Percentiles rank a stretch among this genome's conserved stretches.
Conservation (phyloP, 2,113 vertebrate species). For the Myxocyprinus asiaticus region DNA sequence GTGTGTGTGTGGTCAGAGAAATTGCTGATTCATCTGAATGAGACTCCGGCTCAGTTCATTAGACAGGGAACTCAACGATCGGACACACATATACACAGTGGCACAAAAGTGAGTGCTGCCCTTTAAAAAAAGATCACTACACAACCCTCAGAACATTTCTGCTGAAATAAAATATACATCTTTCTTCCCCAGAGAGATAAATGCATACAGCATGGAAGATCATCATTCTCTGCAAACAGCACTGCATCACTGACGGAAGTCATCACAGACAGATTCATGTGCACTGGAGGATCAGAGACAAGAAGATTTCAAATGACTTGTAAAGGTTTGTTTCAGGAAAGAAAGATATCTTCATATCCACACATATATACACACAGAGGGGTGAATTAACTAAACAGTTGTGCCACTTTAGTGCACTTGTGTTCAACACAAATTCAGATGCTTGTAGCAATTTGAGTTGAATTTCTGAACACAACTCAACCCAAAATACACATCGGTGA, state of each 20-base stretch:
- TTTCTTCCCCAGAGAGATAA: constrained; percentile 58
- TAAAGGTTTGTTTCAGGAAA: constrained; percentile 71
- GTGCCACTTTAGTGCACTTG: too few relatives aligned
- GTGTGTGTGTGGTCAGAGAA: constrained; percentile 57
- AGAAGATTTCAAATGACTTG: constrained; percentile 71
- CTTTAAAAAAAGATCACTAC: too few relatives aligned
- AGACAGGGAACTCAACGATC: constrained; percentile 30
- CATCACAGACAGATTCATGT: constrained; percentile 80
- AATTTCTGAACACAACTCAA: too few relatives aligned
- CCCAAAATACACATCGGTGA: too few relatives aligned
- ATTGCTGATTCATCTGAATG: constrained; percentile 50
- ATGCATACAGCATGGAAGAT: constrained; percentile 65
- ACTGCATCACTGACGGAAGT: constrained; percentile 69
- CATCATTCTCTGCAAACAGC: constrained; percentile 29
- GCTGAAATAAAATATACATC: neutral
- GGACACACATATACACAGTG: constrained; percentile 41
- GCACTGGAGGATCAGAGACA: constrained; percentile 73
- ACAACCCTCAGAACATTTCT: neutral
- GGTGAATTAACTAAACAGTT: too few relatives aligned
- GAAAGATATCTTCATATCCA: neutral
- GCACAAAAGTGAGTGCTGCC: constrained; percentile 33
- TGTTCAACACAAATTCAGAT: too few relatives aligned
- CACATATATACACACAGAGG: too few relatives aligned
- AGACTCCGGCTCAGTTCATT: constrained; percentile 66
- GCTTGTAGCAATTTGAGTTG: too few relatives aligned